Evolutionary conservation across 2,113 vertebrate genomes (phyloP).

Genomic region (Oryzias melastigma): DNA sequence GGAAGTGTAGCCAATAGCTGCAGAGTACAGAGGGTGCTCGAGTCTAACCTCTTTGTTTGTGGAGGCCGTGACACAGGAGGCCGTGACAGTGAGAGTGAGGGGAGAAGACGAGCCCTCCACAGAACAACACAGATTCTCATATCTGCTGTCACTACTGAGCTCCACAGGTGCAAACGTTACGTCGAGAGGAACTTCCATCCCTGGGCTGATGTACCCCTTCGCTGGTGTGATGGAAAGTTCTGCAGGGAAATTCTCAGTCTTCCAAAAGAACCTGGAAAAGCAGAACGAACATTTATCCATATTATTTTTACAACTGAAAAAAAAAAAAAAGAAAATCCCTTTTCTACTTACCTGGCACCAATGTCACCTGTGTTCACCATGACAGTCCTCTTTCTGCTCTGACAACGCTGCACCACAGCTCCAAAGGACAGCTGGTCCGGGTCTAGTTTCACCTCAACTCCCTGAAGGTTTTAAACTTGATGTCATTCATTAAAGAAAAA

Average conservation of each 20-base stretch:
- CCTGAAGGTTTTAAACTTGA: constrained; percentile 50
- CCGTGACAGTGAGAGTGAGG: constrained; percentile 78
- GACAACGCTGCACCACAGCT: constrained; percentile 75
- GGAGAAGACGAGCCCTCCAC: constrained; percentile 74
- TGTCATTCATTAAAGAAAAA: not conserved
- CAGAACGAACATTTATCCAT: not conserved
- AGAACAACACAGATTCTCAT: constrained; percentile 77
- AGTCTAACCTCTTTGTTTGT: constrained; percentile 79
- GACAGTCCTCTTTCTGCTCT: constrained; percentile 66
- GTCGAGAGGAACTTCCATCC: constrained; percentile 78
- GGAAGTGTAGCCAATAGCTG: too few relatives aligned
- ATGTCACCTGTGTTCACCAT: constrained; percentile 83
- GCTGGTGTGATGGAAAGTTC: constrained; percentile 80
- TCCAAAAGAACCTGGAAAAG: constrained; percentile 84
- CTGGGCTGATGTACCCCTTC: constrained; percentile 82
- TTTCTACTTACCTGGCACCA: constrained; percentile 76
- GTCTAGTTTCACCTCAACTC: constrained; percentile 80
- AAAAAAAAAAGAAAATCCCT: not conserved
- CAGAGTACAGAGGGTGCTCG: not conserved
- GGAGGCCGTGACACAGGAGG: constrained; percentile 74
- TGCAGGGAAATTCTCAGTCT: constrained; percentile 70
- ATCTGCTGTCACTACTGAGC: constrained; percentile 70
- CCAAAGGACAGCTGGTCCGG: constrained; percentile 84
- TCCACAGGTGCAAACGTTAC: constrained; percentile 79
- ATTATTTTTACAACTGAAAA: not conserved